Evolutionary conservation across 1,140 invertebrate genomes (phyloP).

Genomic region (Melanaphis sacchari): DNA sequence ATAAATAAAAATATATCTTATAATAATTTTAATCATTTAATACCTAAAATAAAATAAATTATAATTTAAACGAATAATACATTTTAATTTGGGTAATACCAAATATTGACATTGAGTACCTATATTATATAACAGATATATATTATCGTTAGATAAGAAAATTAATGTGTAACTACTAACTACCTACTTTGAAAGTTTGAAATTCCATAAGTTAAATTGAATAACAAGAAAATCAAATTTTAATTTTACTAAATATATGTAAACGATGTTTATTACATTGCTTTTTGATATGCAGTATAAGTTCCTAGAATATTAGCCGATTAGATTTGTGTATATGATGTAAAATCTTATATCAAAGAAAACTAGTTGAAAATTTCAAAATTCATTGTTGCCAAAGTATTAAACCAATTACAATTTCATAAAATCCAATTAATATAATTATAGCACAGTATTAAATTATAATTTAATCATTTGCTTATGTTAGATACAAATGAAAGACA

Average conservation of each 20-base stretch:
- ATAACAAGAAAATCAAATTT: constrained; percentile 15
- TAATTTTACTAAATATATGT: background rate
- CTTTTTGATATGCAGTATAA: background rate
- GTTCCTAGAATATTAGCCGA: background rate
- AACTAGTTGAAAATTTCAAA: background rate
- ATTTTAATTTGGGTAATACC: background rate
- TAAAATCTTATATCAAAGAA: background rate
- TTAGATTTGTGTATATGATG: background rate
- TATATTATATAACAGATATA: background rate
- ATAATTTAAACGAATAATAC: too few species aligned
- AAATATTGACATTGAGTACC: background rate
- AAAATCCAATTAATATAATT: background rate
- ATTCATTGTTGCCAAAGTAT: background rate
- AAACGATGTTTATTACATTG: background rate
- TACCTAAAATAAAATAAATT: background rate
- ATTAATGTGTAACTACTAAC: background rate
- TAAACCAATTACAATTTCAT: background rate
- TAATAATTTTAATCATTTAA: background rate
- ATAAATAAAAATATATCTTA: background rate
- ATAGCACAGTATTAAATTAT: background rate
- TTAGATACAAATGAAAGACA: background rate
- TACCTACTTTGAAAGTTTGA: background rate
- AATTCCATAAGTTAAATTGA: background rate
- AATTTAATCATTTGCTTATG: background rate
- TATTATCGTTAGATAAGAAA: background rate